These are phyloP conservation scores for Drosophila azteca DNA, from an alignment of 1,140 invertebrate species.

Conservation along the genomic window DNA sequence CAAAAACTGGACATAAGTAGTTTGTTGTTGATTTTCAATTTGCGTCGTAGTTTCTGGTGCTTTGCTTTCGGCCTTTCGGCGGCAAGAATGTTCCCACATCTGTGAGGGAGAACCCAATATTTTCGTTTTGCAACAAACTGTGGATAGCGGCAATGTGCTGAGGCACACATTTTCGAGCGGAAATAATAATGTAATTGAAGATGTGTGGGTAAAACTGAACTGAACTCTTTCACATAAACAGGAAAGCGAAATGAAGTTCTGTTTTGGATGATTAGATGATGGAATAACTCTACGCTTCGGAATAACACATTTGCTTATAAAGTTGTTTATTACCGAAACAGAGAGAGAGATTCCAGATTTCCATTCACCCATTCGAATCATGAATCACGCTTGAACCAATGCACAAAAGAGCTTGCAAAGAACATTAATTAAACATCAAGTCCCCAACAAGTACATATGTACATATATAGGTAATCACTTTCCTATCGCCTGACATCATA, in stretches of 20 bases:
- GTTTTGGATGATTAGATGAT: too few relatives aligned
- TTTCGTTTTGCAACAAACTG: slow-evolving; percentile 50
- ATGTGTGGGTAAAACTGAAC: slow-evolving; percentile 54
- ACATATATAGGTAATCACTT: too few relatives aligned
- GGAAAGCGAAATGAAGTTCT: slow-evolving; percentile 8
- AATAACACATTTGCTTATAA: too few relatives aligned
- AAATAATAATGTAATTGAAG: slow-evolving; percentile 53
- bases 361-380: too few relatives aligned
- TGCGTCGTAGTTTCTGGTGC: slow-evolving; percentile 54
- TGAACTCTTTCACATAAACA: too few relatives aligned
- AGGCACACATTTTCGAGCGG: slow-evolving; percentile 36
- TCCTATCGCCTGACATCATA: slow-evolving; percentile 21
- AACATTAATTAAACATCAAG: too few relatives aligned
- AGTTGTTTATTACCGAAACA: too few relatives aligned
- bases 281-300: too few relatives aligned
- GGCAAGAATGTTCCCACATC: slow-evolving; percentile 28
- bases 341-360: too few relatives aligned
- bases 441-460: too few relatives aligned
- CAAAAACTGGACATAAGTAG: slow-evolving; percentile 62
- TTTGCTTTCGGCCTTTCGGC: slow-evolving; percentile 51
- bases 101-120: slow-evolving; percentile 41
- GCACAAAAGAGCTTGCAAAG: too few relatives aligned
- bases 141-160: slow-evolving; percentile 28
- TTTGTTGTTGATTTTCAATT: slow-evolving; percentile 57
- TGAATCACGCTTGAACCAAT: too few relatives aligned